Conservation (phyloP, 2,888 invertebrate species). For the Lissocephala sabroskyi region DNA sequence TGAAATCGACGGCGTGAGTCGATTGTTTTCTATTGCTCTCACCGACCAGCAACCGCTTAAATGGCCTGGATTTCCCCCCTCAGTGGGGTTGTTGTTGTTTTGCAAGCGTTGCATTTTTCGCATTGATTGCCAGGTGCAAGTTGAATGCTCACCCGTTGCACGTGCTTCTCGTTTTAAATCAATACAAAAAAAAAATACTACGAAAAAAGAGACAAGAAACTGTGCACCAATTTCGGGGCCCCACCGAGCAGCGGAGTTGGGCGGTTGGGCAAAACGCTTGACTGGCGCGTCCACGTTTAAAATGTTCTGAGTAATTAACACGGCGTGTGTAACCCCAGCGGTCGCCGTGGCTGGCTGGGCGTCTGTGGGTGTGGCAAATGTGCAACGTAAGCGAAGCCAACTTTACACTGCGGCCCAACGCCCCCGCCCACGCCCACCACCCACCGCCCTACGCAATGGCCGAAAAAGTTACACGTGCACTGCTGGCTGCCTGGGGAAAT, state of each 20-base stretch:
- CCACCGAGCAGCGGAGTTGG: not conserved
- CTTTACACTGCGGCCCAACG: not conserved
- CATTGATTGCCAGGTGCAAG: constrained; percentile 4
- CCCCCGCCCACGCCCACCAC: constrained; percentile 22
- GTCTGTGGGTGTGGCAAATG: too few species aligned
- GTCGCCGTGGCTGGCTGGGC: constrained; percentile 1
- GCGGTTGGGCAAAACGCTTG: too few species aligned
- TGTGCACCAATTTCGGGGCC: constrained; percentile 1
- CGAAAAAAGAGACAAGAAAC: too few species aligned
- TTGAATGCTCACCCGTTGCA: not conserved
- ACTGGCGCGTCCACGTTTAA: constrained; percentile 33
- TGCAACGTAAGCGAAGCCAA: constrained; percentile 46
- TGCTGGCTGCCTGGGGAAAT: not conserved
- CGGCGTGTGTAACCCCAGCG: constrained; percentile 51
- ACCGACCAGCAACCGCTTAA: too few species aligned
- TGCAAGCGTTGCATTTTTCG: constrained; percentile 3
- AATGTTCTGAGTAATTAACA: constrained; percentile 62
- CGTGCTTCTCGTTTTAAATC: constrained; percentile 40
- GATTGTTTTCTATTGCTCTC: too few species aligned
- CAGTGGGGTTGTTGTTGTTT: not conserved
- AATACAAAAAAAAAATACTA: constrained; percentile 53
- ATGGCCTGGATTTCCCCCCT: too few species aligned
- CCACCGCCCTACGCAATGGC: constrained; percentile 7
- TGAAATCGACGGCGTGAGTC: not conserved
- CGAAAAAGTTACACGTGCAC: constrained; percentile 37